Evolutionary conservation across 2,888 invertebrate species (phyloP), one percentile per base, ranked within the genome.

Genomic region (Melieria picta): DNA sequence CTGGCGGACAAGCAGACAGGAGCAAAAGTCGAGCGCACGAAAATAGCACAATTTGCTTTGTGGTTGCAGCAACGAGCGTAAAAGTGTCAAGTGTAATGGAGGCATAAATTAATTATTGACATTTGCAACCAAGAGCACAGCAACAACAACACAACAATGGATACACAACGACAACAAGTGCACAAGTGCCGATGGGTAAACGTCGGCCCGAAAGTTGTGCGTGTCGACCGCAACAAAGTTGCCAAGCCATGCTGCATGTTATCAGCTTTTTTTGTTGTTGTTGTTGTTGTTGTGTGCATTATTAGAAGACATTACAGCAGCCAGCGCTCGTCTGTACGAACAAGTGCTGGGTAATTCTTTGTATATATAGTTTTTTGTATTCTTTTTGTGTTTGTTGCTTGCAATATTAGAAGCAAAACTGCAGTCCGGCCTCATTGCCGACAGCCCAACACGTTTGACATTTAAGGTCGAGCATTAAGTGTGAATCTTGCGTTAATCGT

Each of bases 1-100:
- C 30, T 30, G 30, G 30, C 30, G 30, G 30, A 30, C 30, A 30
- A 30, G 30, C 30, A 30, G 30, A 30, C 30, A 30, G 30, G 30
- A 30, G 30, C 30, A 30, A 30, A 30, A 30, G 30, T 30, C 30
- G 30, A 30, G 30, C 30, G 3, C 30, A 30, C 30, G 30, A 30
- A 30, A 30, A 30, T 30, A 30, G 30, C 30, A 30, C 30, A 30
- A 30, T 30, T 30, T 30, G 30, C 30, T 30, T 30, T 43, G 10
- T 57, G 66, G 57, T 57, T 58, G 48, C 43, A 11, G 48, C 58
- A 67, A 50, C 48, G 30, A 58, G 60, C 58, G 10, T 45, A 46
- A 69, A 69, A 69, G 63, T 69, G 69, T 69, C 69, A 69, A 69
- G 69, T 69, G 62, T 63, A 69, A 69, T 69, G 69, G 56, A 55